Conservation (phyloP, 2,888 invertebrate species). For the Helobdella robusta region DNA sequence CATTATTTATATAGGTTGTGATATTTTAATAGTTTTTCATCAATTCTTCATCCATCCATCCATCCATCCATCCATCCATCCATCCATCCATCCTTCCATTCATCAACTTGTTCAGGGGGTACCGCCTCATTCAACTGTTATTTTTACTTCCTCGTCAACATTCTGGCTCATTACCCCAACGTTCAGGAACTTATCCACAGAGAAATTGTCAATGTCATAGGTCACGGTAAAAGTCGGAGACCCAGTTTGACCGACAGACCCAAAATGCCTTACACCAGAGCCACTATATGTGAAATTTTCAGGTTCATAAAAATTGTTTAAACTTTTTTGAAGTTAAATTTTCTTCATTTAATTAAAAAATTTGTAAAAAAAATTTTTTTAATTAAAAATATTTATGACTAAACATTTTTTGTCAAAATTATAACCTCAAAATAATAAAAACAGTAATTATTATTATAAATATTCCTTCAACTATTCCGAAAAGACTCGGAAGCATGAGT, state of each 20-base stretch:
- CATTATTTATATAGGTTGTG: too few relatives aligned
- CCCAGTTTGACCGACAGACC: slow-evolving; percentile 17
- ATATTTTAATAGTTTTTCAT: too few relatives aligned
- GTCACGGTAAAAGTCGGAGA: slow-evolving; percentile 13
- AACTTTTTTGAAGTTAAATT: background rate
- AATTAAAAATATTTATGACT: too few relatives aligned
- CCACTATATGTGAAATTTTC: slow-evolving; percentile 26
- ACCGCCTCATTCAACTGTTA: slow-evolving; percentile 24
- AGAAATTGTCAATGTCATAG: slow-evolving; percentile 20
- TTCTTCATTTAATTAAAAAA: background rate
- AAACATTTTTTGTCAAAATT: too few relatives aligned
- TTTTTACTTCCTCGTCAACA: slow-evolving; percentile 27
- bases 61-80: too few relatives aligned
- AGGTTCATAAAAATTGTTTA: background rate
- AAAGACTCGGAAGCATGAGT: slow-evolving; percentile 26
- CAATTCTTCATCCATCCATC: too few relatives aligned
- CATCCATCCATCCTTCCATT: too few relatives aligned
- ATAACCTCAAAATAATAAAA: too few relatives aligned
- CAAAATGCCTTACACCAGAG: slow-evolving; percentile 25
- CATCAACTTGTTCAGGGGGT: slow-evolving; percentile 13
- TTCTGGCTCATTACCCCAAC: slow-evolving; percentile 24
- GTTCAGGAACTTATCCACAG: slow-evolving; percentile 17
- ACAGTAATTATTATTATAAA: too few relatives aligned
- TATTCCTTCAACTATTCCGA: too few relatives aligned
- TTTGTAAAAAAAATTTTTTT: too few relatives aligned